Evolutionary conservation across 1,140 invertebrate species (phyloP), one percentile per base, ranked within the genome.

Genomic region (Camponotus vicinus): DNA sequence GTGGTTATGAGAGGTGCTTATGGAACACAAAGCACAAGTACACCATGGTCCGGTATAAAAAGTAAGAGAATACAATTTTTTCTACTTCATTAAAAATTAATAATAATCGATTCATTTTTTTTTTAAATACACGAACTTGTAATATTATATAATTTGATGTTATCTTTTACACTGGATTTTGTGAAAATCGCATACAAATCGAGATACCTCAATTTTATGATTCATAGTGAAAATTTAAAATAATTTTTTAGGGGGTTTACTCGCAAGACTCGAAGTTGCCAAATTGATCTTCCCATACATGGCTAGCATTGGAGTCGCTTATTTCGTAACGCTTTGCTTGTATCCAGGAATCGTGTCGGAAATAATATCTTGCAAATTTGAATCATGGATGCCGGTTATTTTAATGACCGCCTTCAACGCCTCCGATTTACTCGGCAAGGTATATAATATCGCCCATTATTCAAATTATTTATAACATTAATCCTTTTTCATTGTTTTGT

Each of bases 291-390:
- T 98, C 94, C 98, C 98, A 0, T 98, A 98, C 94, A 98, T 98
- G 98, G 95, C 97, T 18, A 97, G 97, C 21, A 98, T 99, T 77
- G 97, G 97, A 1, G 93, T 98, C 40, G 98, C 98, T 18, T 99
- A 99, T 92, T 98, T 98, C 91, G 98, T 98, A 0, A 99, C 98
- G 0, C 95, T 98, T 0, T 98, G 97, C 82, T 95, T 99, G 2
- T 99, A 99, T 92, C 98, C 98, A 4, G 98, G 98, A 40, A 98
- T 99, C 37, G 97, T 98, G 79, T 98, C 98, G 0, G 98, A 99
- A 94, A 97, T 99, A 49, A 96, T 97, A 52, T 98, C 97, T 49
- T 98, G 98, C 91, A 96, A 96, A 32, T 96, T 98, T 37, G 96
- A 97, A 8, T 97, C 97, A 2, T 99, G 98, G 98, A 98, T 98